phyloP scores from a whole-genome alignment of 2,888 invertebrate genomes.

The Leucophora obtusa region DNA sequence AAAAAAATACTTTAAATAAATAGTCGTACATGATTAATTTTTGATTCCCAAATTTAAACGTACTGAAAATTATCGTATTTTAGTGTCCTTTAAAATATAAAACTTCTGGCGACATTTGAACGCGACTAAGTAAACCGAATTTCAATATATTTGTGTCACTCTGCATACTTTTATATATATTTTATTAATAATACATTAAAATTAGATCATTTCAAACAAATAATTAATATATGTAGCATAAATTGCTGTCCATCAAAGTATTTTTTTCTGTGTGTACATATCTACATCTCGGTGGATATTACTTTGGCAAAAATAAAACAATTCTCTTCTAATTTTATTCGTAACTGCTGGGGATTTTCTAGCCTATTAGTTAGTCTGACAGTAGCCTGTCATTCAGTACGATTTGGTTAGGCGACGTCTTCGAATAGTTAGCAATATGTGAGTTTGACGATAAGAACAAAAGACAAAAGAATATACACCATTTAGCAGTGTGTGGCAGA shows the following conservation, averaged over 20 bases:
- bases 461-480: constrained; percentile 37
- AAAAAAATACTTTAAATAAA: too few relatives aligned
- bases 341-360: constrained; percentile 59
- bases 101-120: too few relatives aligned
- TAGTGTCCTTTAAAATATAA: too few relatives aligned
- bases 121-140: too few relatives aligned
- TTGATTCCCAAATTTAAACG: too few relatives aligned
- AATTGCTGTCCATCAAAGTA: neutral
- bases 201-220: too few relatives aligned
- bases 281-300: constrained; percentile 33
- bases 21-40: too few relatives aligned
- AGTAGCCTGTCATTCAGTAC: constrained; percentile 62
- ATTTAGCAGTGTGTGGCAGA: neutral
- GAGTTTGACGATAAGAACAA: constrained; percentile 45
- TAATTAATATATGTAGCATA: neutral
- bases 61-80: too few relatives aligned
- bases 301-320: constrained; percentile 36
- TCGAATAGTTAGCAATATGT: constrained; percentile 49
- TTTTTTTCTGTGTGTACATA: neutral
- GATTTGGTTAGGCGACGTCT: constrained; percentile 60
- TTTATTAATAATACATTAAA: too few relatives aligned
- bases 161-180: too few relatives aligned
- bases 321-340: constrained; percentile 58
- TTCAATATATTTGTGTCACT: too few relatives aligned
- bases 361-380: constrained; percentile 58